Conservation (phyloP, 2,888 invertebrate species). For the Meloe dianella region DNA sequence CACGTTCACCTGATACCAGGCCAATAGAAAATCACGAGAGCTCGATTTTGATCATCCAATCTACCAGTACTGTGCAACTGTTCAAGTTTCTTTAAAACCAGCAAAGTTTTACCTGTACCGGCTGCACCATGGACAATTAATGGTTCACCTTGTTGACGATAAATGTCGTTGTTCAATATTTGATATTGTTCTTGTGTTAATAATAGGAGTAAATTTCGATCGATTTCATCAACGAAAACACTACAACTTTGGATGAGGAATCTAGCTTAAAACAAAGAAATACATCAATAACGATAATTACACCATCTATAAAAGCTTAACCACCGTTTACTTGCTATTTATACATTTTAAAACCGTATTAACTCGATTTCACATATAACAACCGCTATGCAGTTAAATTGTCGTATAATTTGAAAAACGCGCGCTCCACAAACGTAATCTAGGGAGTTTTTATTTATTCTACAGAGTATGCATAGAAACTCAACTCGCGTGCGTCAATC, state of each 20-base stretch:
- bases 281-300: no score
- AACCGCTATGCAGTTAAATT: no score
- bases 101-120: slow-evolving; percentile 57
- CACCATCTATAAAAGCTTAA: no score
- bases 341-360: no score
- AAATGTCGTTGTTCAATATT: slow-evolving; percentile 44
- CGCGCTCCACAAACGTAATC: slow-evolving; percentile 44
- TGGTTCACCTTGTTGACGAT: slow-evolving; percentile 39
- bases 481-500: slow-evolving; percentile 50
- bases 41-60: slow-evolving; percentile 50
- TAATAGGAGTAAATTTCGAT: slow-evolving; percentile 51
- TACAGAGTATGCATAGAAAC: no score
- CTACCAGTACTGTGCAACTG: slow-evolving; percentile 47
- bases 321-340: no score
- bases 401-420: slow-evolving; percentile 54
- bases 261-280: slow-evolving; percentile 37
- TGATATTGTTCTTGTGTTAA: slow-evolving; percentile 53
- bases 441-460: slow-evolving; percentile 44
- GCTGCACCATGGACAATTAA: slow-evolving; percentile 56
- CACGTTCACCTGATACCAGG: slow-evolving; percentile 53
- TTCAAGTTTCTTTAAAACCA: slow-evolving; percentile 54
- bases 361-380: no score
- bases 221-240: slow-evolving; percentile 54
- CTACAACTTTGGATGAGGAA: slow-evolving; percentile 55
- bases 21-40: slow-evolving; percentile 56